Conservation (phyloP, 2,113 vertebrate genomes). For the Danionella cerebrum region DNA sequence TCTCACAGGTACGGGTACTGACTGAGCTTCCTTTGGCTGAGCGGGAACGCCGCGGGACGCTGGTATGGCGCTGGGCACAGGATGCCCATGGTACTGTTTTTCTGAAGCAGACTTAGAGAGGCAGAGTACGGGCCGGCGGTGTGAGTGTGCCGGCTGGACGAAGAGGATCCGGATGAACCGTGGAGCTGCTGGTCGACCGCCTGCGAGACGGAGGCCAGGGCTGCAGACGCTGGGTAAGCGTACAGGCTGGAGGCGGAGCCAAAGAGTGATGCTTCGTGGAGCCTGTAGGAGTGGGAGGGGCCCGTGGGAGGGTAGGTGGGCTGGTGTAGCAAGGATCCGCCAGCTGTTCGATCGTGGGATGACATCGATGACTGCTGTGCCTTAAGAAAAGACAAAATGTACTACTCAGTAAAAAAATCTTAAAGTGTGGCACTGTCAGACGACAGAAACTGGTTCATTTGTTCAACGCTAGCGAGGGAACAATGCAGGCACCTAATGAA, state of each 20-base stretch:
- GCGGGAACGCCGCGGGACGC: slow-evolving; percentile 74
- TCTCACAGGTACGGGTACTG: slow-evolving; percentile 86
- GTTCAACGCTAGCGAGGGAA: too few relatives aligned
- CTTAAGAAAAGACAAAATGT: slow-evolving; percentile 52
- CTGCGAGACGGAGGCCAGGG: slow-evolving; percentile 83
- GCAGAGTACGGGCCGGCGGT: slow-evolving; percentile 66
- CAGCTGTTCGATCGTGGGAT: slow-evolving; percentile 69
- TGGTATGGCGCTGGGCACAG: slow-evolving; percentile 71
- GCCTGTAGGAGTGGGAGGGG: slow-evolving; percentile 82
- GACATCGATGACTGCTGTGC: slow-evolving; percentile 79
- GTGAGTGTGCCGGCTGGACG: slow-evolving; percentile 69
- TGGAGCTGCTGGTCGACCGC: slow-evolving; percentile 88
- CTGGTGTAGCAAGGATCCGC: slow-evolving; percentile 76
- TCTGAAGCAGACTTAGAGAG: slow-evolving; percentile 85
- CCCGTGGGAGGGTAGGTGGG: slow-evolving; percentile 77
- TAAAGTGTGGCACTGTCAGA: too few relatives aligned
- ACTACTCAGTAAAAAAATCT: too few relatives aligned
- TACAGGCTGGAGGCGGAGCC: slow-evolving; percentile 85
- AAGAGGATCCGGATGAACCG: slow-evolving; percentile 68
- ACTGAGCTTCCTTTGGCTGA: slow-evolving; percentile 87
- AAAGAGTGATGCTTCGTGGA: slow-evolving; percentile 84
- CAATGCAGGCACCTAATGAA: too few relatives aligned
- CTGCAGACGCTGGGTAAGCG: slow-evolving; percentile 83
- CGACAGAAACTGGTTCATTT: too few relatives aligned
- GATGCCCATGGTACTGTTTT: slow-evolving; percentile 66